Conservation (phyloP, 2,888 invertebrate genomes). For the Epistrophella euchroma region DNA sequence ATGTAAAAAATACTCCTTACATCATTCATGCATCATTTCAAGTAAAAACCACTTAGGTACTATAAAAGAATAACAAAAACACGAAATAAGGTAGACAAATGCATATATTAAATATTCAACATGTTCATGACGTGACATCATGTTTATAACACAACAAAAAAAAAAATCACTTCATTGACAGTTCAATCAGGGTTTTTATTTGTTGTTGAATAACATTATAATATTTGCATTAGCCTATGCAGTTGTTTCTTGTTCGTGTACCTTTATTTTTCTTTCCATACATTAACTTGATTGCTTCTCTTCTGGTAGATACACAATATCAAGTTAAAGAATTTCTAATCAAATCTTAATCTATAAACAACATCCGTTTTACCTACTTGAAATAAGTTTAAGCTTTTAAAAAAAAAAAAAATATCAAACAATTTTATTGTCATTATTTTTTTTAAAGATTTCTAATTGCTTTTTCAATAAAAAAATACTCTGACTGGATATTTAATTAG, state of each 20-base stretch:
- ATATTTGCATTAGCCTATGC: slow-evolving; percentile 19
- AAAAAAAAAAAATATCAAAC: neutral
- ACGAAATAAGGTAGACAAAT: neutral
- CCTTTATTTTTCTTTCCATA: no score
- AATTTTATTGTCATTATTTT: no score
- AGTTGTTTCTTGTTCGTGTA: neutral
- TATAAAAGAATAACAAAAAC: neutral
- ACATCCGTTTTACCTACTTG: neutral
- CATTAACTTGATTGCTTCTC: neutral
- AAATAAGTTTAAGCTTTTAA: neutral
- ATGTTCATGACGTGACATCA: slow-evolving; percentile 24
- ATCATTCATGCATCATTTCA: neutral
- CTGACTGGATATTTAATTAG: slow-evolving; percentile 41
- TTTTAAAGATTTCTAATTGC: slow-evolving; percentile 2
- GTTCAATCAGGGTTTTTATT: slow-evolving; percentile 32
- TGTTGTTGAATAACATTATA: slow-evolving; percentile 18
- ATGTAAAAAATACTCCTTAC: neutral
- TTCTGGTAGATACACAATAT: neutral
- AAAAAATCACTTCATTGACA: slow-evolving; percentile 11
- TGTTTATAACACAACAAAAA: neutral
- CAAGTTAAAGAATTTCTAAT: neutral
- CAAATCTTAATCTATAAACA: neutral
- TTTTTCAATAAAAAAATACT: neutral
- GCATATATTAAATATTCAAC: neutral
- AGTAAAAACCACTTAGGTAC: neutral